Evolutionary conservation across 1,140 invertebrate genomes (phyloP).

Genomic region (Neotoxoptera formosana): DNA sequence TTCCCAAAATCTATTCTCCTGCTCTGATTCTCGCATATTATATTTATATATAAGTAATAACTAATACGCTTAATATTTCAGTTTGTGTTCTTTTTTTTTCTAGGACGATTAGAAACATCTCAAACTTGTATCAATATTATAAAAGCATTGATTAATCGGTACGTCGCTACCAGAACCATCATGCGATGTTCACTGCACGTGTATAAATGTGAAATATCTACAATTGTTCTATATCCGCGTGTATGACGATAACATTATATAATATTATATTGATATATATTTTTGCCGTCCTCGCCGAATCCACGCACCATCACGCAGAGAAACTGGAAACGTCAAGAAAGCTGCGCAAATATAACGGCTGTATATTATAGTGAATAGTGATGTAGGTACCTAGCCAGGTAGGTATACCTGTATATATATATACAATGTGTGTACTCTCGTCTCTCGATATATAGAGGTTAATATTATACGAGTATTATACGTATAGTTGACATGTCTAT

Average conservation of each 20-base stretch:
- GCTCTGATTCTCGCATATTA: not conserved
- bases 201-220: not conserved
- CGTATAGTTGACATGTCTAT: not conserved
- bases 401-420: not conserved
- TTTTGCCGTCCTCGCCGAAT: not conserved
- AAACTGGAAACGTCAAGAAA: constrained; percentile 8
- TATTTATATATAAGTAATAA: not conserved
- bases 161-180: not conserved
- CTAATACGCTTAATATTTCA: not conserved
- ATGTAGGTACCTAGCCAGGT: not conserved
- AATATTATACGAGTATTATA: constrained; percentile 4
- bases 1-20: not conserved
- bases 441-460: not conserved
- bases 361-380: not conserved
- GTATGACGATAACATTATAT: not conserved
- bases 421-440: not conserved
- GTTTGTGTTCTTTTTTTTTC: not conserved
- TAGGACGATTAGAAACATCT: not conserved
- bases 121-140: not conserved
- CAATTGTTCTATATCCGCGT: not conserved
- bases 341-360: not conserved
- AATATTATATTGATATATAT: not conserved
- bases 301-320: not conserved
- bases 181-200: not conserved
- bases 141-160: not conserved